Percentiles rank a stretch among this genome's conserved stretches.
phyloP scores from a whole-genome alignment of 2,797 vertebrate genomes.

The Tolypeutes matacus region DNA sequence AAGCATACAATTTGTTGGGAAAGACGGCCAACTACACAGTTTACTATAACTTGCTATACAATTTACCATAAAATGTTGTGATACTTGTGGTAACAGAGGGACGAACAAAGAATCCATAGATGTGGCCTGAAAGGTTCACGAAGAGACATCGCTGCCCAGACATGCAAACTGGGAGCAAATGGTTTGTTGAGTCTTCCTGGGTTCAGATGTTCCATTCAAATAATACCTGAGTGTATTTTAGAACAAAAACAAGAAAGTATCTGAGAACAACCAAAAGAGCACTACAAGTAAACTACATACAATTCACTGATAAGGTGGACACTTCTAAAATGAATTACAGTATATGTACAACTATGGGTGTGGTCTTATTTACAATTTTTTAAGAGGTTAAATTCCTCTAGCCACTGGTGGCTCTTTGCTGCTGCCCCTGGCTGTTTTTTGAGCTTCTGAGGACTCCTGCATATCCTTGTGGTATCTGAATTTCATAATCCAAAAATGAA shows the following conservation, averaged over 20 bases:
- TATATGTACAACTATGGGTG: no score
- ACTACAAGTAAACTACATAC: background rate
- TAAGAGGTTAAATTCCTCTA: constrained; percentile 28
- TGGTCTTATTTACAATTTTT: constrained; percentile 9
- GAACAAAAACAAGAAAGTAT: constrained; percentile 54
- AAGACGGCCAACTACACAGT: background rate
- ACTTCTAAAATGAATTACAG: background rate
- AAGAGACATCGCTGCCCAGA: background rate
- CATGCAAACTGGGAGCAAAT: background rate
- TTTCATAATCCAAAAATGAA: background rate
- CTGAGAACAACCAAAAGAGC: background rate
- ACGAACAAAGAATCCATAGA: background rate
- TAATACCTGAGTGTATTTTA: background rate
- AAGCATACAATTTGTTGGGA: background rate
- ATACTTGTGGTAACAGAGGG: background rate
- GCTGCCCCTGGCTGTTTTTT: background rate
- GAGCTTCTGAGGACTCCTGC: background rate
- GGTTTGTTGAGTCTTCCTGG: background rate
- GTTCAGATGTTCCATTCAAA: background rate
- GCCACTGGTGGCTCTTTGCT: background rate
- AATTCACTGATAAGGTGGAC: background rate
- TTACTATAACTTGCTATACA: background rate
- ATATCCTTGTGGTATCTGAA: background rate
- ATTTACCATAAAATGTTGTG: background rate
- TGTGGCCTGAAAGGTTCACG: background rate